Evolutionary conservation across 2,888 invertebrate genomes (phyloP), one percentile per base, ranked within the genome.

Genomic region (Volucella bombylans): DNA sequence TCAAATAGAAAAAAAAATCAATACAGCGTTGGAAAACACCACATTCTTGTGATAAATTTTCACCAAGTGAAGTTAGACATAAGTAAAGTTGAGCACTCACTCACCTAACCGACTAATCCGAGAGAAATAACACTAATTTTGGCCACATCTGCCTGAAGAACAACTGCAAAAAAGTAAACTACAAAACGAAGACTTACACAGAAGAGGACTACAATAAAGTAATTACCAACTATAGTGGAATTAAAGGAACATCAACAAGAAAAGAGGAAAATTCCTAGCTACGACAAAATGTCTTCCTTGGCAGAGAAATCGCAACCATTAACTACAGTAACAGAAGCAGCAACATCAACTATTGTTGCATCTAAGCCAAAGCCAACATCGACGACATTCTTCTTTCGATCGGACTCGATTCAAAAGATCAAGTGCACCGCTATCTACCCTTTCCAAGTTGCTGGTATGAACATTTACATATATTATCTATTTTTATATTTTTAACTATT

Each of bases 381-480:
- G 8, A 68, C 71, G 57, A 62, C 80, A 41, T 81, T 85, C 71
- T 85, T 85, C 76, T 85, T 85, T 68, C 71, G 85, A 52, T 81
- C 85, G 62, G 85, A 85, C 43, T 85, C 85, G 77, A 85, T 85
- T 61, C 61, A 38, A 61, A 85, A 85, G 72, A 81, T 85, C 62
- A 85, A 85, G 72, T 85, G 85, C 62, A 81, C 85, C 62, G 85
- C 81, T 18, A 59, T 68, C n/a, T 85, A 85, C 47, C 85, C 85
- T 61, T 85, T 85, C 72, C 85, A 81, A 77, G 81, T 85, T 31
- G 85, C 81, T 81, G 85, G 85, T 85, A 85, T 59, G 85, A 80
- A 50, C 39, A 11, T 45, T 18, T 71, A n/a, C n/a, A n/a, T n/a
- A n/a, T n/a, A n/a, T n/a, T n/a, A 45, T 23, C 43, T 68, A 65